A percentile compares a stretch with the other conserved stretches of the same genome.
phyloP scores from a whole-genome alignment of 2,113 vertebrate genomes.

The Procavia capensis region DNA sequence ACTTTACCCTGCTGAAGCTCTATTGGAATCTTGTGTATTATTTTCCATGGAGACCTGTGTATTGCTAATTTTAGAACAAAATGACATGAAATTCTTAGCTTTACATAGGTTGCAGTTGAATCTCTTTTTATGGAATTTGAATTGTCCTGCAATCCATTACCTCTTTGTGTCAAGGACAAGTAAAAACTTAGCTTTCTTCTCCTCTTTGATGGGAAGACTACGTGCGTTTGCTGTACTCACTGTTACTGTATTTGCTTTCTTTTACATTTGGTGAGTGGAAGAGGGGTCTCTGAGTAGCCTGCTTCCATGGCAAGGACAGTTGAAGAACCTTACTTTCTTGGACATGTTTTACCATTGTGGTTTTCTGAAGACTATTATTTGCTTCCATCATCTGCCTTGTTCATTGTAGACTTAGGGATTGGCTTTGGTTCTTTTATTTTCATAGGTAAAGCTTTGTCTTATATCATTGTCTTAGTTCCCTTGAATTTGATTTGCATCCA shows the following conservation, averaged over 20 bases:
- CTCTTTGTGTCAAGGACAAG: slow-evolving; percentile 54
- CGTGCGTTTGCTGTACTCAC: background rate
- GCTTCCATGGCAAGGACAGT: background rate
- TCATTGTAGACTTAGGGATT: background rate
- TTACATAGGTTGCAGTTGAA: slow-evolving; percentile 46
- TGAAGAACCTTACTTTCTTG: background rate
- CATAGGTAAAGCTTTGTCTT: background rate
- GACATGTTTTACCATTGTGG: background rate
- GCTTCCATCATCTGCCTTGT: background rate
- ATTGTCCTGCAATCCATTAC: background rate
- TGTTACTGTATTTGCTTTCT: slow-evolving; percentile 29
- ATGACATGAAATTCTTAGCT: slow-evolving; percentile 55
- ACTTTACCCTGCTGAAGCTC: slow-evolving; percentile 68
- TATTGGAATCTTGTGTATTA: slow-evolving; percentile 77
- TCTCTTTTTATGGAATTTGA: slow-evolving; percentile 58
- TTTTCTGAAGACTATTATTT: slow-evolving; percentile 45
- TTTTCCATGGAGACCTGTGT: slow-evolving; percentile 76
- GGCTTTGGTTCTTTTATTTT: slow-evolving; percentile 32
- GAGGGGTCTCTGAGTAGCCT: background rate
- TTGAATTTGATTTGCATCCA: slow-evolving; percentile 31
- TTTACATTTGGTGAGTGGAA: background rate
- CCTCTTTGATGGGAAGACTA: background rate
- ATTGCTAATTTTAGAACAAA: slow-evolving; percentile 80
- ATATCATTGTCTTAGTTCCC: slow-evolving; percentile 26
- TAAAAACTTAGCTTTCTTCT: slow-evolving; percentile 40